Conservation (phyloP, 37 sponge, comb jelly and placozoan species). For the Diacarnus erythraeanus region DNA sequence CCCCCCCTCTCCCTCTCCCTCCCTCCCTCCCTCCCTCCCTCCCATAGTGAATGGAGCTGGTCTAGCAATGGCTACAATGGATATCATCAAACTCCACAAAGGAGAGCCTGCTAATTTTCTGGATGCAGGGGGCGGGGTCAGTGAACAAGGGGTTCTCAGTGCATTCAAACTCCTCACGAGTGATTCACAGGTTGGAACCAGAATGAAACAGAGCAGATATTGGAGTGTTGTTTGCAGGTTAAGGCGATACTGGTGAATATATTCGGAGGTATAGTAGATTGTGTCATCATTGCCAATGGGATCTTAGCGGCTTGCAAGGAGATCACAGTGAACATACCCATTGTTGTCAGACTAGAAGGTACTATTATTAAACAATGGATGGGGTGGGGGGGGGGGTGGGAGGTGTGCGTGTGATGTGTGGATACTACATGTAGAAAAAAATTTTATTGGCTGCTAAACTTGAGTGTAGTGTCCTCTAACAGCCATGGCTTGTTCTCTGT, state of each 20-base stretch:
- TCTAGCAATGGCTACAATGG: conserved; percentile 99
- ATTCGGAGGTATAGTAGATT: conserved; percentile 98
- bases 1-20: neutral
- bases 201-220: neutral
- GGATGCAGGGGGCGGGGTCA: conserved; percentile 95
- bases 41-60: conserved; percentile 99
- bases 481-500: too few species aligned
- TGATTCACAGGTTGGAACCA: conserved; percentile 73
- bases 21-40: neutral
- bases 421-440: too few species aligned
- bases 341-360: conserved; percentile 96
- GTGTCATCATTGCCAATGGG: conserved; percentile 92
- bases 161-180: conserved; percentile 89
- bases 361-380: too few species aligned
- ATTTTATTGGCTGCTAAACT: too few species aligned
- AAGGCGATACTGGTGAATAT: conserved; percentile 97
- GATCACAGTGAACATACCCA: conserved; percentile 76
- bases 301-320: conserved; percentile 86
- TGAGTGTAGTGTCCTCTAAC: too few species aligned
- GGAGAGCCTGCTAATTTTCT: conserved; percentile 98
- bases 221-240: conserved; percentile 57
- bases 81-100: conserved; percentile 94
- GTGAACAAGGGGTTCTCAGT: conserved; percentile 80
- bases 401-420: too few species aligned
- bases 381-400: too few species aligned